Percentiles rank a stretch among this genome's conserved stretches.
Conservation (phyloP, 2,113 vertebrate species). For the Spea bombifrons region DNA sequence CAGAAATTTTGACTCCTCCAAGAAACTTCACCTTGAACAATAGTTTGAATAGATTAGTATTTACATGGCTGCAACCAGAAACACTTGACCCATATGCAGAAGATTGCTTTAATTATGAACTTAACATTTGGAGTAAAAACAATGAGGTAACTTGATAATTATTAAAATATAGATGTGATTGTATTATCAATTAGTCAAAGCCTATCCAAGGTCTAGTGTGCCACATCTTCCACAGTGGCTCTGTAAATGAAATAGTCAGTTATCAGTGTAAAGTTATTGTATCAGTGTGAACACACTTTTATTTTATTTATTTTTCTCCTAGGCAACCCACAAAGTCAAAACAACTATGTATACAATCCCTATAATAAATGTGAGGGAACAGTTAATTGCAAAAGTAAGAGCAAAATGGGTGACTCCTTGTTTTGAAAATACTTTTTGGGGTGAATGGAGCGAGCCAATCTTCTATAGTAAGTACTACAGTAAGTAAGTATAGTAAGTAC, state of each 20-base stretch:
- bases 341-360: background rate
- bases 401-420: background rate
- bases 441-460: constrained; percentile 1
- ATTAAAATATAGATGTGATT: no score
- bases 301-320: background rate
- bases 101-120: background rate
- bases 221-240: no score
- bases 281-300: no score
- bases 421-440: background rate
- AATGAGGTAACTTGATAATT: background rate
- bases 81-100: background rate
- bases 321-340: background rate
- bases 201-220: no score
- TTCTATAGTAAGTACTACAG: background rate
- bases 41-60: background rate
- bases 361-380: background rate
- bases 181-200: no score
- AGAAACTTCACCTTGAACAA: background rate
- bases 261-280: no score
- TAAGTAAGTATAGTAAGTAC: background rate
- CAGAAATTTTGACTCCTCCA: constrained; percentile 7
- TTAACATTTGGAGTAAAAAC: background rate
- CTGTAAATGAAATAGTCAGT: no score
- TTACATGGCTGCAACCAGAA: background rate
- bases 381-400: background rate